Evolutionary conservation across 2,888 invertebrate species (phyloP).

Genomic region (Lycocerus yunnanus): DNA sequence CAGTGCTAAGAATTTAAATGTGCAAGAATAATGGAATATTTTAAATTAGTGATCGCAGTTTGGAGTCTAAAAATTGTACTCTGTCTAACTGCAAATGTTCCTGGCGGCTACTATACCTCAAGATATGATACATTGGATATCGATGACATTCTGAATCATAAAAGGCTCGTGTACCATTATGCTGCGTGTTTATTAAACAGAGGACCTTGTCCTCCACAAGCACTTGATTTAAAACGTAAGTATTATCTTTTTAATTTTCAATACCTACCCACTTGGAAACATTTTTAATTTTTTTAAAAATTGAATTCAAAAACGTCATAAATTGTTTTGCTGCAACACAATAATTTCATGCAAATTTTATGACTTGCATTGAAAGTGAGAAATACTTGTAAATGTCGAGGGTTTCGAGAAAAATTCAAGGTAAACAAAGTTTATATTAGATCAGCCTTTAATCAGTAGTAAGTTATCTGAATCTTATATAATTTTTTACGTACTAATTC

Average conservation of each 20-base stretch:
- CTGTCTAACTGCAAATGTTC: slow-evolving; percentile 27
- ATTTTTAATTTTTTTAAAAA: no score
- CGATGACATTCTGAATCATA: slow-evolving; percentile 69
- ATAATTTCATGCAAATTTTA: not conserved
- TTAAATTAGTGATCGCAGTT: slow-evolving; percentile 6
- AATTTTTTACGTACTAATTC: not conserved
- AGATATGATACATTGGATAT: slow-evolving; percentile 74
- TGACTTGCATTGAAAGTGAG: not conserved
- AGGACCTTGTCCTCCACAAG: slow-evolving; percentile 74
- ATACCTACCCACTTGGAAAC: not conserved
- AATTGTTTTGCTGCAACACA: not conserved
- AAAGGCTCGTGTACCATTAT: slow-evolving; percentile 71
- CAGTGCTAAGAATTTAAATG: not conserved
- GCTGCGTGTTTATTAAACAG: slow-evolving; percentile 70
- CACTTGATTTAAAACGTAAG: slow-evolving; percentile 74
- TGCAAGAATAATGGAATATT: slow-evolving; percentile 2
- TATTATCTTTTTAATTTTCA: slow-evolving; percentile 40
- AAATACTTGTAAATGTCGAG: not conserved
- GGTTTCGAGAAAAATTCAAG: not conserved
- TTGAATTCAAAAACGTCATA: no score
- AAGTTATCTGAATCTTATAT: not conserved
- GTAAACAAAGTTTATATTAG: not conserved
- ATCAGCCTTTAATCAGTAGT: not conserved
- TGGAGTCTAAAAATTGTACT: not conserved
- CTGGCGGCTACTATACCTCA: slow-evolving; percentile 53